phyloP scores from a whole-genome alignment of 2,797 vertebrate species.

The Anniella stebbinsi region DNA sequence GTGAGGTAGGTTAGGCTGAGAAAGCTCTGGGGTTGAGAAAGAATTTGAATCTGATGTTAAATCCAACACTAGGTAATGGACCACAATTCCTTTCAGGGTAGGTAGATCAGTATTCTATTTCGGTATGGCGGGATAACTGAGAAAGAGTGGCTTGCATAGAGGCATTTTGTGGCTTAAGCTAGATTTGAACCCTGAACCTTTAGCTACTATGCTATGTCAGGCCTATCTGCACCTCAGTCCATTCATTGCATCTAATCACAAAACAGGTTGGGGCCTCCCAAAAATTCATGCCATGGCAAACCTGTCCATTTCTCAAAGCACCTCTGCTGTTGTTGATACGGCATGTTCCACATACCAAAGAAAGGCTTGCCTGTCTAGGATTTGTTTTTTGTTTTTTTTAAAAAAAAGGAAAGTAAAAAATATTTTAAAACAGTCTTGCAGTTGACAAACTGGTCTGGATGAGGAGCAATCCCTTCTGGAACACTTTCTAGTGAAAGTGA shows the following conservation, averaged over 20 bases:
- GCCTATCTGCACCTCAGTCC: neutral
- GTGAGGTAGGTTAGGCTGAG: neutral
- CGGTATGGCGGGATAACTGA: neutral
- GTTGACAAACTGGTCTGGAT: constrained; percentile 18
- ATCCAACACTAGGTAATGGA: neutral
- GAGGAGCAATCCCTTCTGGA: neutral
- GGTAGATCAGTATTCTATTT: neutral
- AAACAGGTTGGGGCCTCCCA: neutral
- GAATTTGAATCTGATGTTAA: neutral
- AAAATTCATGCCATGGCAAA: too few species aligned
- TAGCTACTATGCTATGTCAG: too few species aligned
- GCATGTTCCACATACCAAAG: constrained; percentile 28
- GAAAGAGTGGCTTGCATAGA: neutral
- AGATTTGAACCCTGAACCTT: neutral
- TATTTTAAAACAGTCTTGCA: neutral
- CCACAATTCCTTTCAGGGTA: neutral
- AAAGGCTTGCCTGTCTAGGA: constrained; percentile 28
- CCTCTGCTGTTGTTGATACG: neutral
- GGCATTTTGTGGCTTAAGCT: too few species aligned
- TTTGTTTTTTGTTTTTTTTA: neutral
- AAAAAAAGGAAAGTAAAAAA: neutral
- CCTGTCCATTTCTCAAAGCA: neutral
- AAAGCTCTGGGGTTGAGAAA: too few species aligned
- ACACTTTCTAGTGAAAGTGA: neutral
- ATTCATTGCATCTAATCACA: neutral